Evolutionary conservation across 2,797 vertebrate species (phyloP), one percentile per base, ranked within the genome.

Genomic region (Danionella dracula): DNA sequence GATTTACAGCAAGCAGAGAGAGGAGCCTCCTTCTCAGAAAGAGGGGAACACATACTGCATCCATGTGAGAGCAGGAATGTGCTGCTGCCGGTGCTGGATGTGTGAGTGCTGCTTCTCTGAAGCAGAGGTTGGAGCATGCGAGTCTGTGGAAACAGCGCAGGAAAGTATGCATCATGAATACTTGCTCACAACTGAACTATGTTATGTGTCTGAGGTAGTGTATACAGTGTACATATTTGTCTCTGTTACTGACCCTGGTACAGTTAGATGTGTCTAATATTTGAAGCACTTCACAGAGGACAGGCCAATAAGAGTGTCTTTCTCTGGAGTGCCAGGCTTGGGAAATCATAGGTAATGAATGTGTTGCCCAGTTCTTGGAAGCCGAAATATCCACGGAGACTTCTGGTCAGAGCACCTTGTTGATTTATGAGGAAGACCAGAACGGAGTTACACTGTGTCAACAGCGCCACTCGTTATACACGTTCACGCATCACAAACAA

Each of bases 391-490:
- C 64, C 41, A 48, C 23, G 35, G 71, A 66, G 75, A 56, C 49
- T 44, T 56, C 10, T 53, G 54, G 55, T 53, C 56, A 60, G 58
- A 31, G 13, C 50, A 46, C 59, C 61, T 56, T 56, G 19, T 57
- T 66, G 62, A 72, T 73, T 73, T 70, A 73, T 67, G 53, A 41
- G 23, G 46, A 32, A 44, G 53, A 63, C 34, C 70, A 40, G 56
- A 37, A n/a, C 56, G 61, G 35, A 37, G 50, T 65, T 59, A 60
- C 35, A 53, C 55, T 55, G 21, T 10, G 40, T 64, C 55, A 48
- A 54, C 55, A 59, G 27, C 54, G 1, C 27, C 15, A 21, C 37
- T 66, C 49, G 54, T 61, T 68, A 56, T 59, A 46, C 29, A 66
- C 21, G 45, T 51, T 62, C 42, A 53, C 37, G 23, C 55, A 55